Base-by-base conservation (phyloP, 2,888 invertebrate genomes). In the Nemotelus pantherinus region DNA sequence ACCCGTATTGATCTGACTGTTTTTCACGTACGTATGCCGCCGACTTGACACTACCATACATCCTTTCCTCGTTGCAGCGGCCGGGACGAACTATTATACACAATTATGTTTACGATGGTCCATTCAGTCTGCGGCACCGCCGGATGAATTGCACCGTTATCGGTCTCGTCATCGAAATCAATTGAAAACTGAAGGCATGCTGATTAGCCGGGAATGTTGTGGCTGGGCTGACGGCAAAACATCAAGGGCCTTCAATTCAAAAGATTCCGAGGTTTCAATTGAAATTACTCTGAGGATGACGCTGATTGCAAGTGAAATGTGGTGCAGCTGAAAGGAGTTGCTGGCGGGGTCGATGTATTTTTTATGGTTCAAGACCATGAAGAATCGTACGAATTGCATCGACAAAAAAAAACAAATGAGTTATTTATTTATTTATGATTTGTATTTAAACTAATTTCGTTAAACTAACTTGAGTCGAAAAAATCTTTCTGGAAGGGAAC, bases 141-240 rank as follows among this genome's bases (percentile, higher is more conserved):
- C 48, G 44, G 39, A 71, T 44, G 41, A 10, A 55, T 53, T 53
- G 68, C 71, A 55, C 71, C 10, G 43, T 71, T 74, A 74, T 74
- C 74, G 39, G 74, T 50, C 39, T 25, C 74, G 39, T 63, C 60
- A 63, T 74, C 74, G 43, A 63, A 74, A 63, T 60, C 74, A 74
- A 74, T 74, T 74, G 74, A 63, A 74, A 74, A 39, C 41, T 74
- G 60, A 74, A 74, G 74, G 63, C 44, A 63, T 43, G 48, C 74
- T 63, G 74, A 74, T 74, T 63, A 74, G 74, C 41, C 48, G 60
- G 43, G 60, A 60, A 74, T 50, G 47, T 43, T 10, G 48, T 47
- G 60, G 39, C 39, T 25, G 25, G 44, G 72, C 60, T 72, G 58
- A 55, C 47, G 72, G 63, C 44, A 25, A 48, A 55, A 70, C 55